Conservation (phyloP, 2,797 vertebrate genomes). For the Hapalemur alaotrensis region DNA sequence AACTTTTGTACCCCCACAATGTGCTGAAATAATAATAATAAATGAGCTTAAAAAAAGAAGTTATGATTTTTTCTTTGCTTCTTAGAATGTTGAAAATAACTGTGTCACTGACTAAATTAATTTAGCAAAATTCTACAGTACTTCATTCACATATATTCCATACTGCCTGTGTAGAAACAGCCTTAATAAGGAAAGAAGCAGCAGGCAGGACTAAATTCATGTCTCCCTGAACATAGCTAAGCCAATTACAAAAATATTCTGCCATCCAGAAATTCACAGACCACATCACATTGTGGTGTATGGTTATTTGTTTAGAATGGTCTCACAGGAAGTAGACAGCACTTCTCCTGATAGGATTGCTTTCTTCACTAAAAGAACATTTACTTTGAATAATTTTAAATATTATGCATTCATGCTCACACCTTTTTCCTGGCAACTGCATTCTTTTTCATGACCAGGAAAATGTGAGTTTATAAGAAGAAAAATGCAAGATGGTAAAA, state of each 20-base stretch:
- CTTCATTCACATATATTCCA: background rate
- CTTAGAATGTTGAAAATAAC: constrained; percentile 28
- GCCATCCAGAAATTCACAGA: constrained; percentile 1
- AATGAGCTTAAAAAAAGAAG: background rate
- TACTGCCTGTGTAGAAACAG: background rate
- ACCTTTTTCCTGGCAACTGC: background rate
- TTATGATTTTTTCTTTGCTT: background rate
- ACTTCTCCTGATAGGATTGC: constrained; percentile 22
- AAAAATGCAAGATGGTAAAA: constrained; percentile 52
- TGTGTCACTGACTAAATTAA: constrained; percentile 9
- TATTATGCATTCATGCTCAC: constrained; percentile 56
- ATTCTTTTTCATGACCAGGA: constrained; percentile 56
- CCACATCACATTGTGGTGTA: constrained; percentile 11
- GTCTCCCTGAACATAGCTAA: background rate
- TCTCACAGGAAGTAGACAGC: constrained; percentile 25
- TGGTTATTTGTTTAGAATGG: constrained; percentile 37
- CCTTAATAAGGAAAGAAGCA: background rate
- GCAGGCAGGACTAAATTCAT: background rate
- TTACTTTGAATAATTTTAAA: constrained; percentile 68
- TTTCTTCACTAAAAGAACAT: constrained; percentile 53
- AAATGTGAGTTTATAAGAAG: constrained; percentile 48
- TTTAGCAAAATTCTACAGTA: background rate
- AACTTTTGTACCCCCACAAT: too few relatives aligned
- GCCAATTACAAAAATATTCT: constrained; percentile 55
- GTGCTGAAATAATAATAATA: too few relatives aligned